phyloP scores from a whole-genome alignment of 35 echinoderm and acorn worm species.

The Heliocidaris erythrogramma region DNA sequence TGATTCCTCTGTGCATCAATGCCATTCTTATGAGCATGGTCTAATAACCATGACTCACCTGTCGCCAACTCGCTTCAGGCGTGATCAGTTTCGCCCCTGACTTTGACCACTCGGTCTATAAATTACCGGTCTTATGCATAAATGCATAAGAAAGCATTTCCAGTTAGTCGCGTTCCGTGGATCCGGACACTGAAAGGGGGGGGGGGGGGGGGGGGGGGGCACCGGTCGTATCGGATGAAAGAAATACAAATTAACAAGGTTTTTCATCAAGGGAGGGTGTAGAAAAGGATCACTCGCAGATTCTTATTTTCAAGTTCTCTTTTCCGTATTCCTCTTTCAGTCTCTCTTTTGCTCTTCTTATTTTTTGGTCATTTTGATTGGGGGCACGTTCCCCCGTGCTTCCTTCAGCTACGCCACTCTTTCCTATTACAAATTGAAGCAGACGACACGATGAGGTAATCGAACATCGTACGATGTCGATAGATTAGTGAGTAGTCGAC shows the following conservation, averaged over 20 bases:
- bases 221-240: no score
- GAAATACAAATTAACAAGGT: no score
- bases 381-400: no score
- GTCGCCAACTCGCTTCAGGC: neutral
- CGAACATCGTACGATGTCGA: neutral
- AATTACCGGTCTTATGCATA: neutral
- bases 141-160: neutral
- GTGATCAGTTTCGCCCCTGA: slow-evolving; percentile 7
- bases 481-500: neutral
- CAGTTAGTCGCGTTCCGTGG: neutral
- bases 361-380: no score
- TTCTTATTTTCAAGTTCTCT: no score
- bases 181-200: no score
- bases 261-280: no score
- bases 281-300: no score
- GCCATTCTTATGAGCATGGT: neutral
- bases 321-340: no score
- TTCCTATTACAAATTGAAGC: neutral
- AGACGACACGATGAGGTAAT: neutral
- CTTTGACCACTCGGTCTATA: slow-evolving; percentile 6
- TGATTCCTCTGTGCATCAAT: neutral
- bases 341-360: no score
- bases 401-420: no score
- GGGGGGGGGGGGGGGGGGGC: no score
- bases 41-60: neutral